phyloP scores from a whole-genome alignment of 2,888 invertebrate species.

The Aspidapion aeneum region DNA sequence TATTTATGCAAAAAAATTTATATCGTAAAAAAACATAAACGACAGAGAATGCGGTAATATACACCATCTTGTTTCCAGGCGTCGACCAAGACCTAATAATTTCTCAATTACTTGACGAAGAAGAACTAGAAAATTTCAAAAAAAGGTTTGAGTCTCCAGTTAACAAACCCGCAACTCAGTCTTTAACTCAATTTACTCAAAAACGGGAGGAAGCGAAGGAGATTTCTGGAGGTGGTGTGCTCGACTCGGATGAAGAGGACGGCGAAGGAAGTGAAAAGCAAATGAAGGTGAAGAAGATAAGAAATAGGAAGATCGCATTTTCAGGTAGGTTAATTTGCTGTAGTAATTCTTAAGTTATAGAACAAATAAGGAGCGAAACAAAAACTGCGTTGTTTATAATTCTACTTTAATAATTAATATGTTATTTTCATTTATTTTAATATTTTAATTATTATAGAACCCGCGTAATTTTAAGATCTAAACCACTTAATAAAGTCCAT shows the following conservation, averaged over 20 bases:
- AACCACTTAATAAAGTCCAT: no score
- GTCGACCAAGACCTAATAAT: constrained; percentile 41
- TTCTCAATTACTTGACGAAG: constrained; percentile 40
- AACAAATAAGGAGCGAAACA: no score
- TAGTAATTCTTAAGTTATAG: no score
- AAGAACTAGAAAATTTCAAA: constrained; percentile 41
- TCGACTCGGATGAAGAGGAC: constrained; percentile 38
- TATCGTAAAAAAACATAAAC: no score
- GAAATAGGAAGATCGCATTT: constrained; percentile 48
- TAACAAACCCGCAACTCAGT: not conserved
- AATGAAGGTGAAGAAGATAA: no score
- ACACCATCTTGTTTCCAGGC: constrained; percentile 28
- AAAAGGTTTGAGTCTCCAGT: constrained; percentile 37
- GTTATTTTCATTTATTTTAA: no score
- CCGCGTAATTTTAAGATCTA: no score
- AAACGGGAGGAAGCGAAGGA: constrained; percentile 28
- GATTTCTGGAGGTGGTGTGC: constrained; percentile 33
- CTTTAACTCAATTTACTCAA: constrained; percentile 12
- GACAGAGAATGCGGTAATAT: no score
- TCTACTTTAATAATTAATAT: no score
- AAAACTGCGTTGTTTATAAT: no score
- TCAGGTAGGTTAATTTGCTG: constrained; percentile 44
- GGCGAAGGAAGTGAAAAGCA: constrained; percentile 29
- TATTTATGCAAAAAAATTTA: no score
- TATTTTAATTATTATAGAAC: no score